phyloP scores from a whole-genome alignment of 2,113 vertebrate species.

The Anthoscopus minutus region DNA sequence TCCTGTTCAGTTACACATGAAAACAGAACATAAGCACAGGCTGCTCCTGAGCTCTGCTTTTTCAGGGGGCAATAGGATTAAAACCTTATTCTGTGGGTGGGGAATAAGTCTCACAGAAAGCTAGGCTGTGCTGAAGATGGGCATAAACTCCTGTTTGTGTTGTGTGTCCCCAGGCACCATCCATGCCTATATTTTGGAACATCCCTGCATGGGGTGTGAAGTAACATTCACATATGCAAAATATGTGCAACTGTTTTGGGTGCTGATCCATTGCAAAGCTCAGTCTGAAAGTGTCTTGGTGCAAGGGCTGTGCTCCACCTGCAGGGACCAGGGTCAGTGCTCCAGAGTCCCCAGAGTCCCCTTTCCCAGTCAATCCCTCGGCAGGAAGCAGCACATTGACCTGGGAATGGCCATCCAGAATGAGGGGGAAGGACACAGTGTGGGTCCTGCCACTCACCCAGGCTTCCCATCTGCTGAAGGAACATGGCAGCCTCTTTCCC shows the following conservation, averaged over 20 bases:
- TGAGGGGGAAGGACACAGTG: fast-evolving
- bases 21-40: background rate
- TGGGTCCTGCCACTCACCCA: background rate
- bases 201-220: background rate
- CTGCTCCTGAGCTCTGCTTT: background rate
- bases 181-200: background rate
- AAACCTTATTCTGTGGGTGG: background rate
- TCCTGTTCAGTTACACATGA: background rate
- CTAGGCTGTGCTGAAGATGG: background rate
- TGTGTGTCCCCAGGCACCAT: background rate
- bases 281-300: background rate
- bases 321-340: fast-evolving
- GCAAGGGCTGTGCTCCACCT: background rate
- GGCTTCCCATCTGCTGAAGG: background rate
- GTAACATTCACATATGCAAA: background rate
- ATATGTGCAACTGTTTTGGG: background rate
- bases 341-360: background rate
- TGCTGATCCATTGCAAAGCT: background rate
- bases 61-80: background rate
- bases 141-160: background rate
- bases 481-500: background rate
- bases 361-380: background rate
- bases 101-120: background rate
- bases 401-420: background rate
- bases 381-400: background rate